These are phyloP conservation scores for Halcyon malimbica DNA, from an alignment of 2,113 vertebrate genomes.

Conservation along the genomic window DNA sequence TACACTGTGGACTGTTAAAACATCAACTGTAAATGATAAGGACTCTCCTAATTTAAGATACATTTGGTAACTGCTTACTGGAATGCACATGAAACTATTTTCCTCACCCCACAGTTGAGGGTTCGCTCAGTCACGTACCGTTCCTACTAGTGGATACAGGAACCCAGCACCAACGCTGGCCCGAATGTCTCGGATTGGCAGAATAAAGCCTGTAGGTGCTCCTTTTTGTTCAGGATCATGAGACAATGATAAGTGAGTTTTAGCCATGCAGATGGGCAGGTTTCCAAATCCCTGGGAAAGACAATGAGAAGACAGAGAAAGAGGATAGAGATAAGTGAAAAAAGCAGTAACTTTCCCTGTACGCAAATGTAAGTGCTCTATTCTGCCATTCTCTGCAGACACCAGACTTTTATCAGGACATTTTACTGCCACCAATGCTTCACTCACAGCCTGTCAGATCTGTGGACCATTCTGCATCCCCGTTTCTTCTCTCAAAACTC, in stretches of 20 bases:
- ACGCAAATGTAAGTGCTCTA: neutral
- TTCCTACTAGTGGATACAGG: conserved; percentile 93
- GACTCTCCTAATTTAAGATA: neutral
- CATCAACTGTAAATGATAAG: neutral
- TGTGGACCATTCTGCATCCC: neutral
- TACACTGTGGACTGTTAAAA: neutral
- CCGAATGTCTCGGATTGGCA: conserved; percentile 94
- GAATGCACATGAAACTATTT: neutral
- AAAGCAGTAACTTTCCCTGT: neutral
- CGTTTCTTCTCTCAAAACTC: neutral
- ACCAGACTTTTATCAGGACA: neutral
- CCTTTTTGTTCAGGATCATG: conserved; percentile 95
- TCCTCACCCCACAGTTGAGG: neutral
- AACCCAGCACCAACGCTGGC: conserved; percentile 96
- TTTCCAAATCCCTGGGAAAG: conserved; percentile 87
- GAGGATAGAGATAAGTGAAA: neutral
- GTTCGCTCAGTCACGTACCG: conserved; percentile 75
- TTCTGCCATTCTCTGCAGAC: neutral
- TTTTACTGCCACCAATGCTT: neutral
- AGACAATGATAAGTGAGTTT: conserved; percentile 95
- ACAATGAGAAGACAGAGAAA: neutral
- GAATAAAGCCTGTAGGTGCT: conserved; percentile 87
- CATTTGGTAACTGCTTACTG: neutral
- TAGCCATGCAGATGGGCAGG: conserved; percentile 98
- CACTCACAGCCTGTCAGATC: neutral